These are phyloP conservation scores for Acropternis orthonyx DNA, from an alignment of 2,797 vertebrate species.

Conservation along the genomic window DNA sequence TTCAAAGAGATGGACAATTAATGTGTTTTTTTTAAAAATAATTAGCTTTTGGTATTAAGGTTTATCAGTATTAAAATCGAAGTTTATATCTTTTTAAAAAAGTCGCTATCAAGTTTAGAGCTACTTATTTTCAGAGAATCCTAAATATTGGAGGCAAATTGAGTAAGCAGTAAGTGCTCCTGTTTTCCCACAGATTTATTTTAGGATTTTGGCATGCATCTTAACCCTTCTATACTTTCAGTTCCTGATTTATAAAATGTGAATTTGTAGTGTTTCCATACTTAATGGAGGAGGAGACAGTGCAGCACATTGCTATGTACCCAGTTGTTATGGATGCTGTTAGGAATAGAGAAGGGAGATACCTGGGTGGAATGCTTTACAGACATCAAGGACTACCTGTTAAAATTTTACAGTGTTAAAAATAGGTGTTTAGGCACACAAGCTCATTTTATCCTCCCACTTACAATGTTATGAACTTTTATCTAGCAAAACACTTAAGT, in stretches of 20 bases:
- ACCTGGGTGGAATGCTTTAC: background rate
- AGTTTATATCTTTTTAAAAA: background rate
- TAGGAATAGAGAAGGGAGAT: background rate
- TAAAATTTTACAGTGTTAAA: background rate
- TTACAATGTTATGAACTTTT: background rate
- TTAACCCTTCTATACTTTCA: background rate
- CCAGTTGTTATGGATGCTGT: background rate
- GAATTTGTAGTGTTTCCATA: background rate
- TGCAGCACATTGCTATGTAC: background rate
- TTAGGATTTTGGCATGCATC: background rate
- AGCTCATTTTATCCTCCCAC: background rate
- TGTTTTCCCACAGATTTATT: background rate
- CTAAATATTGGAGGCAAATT: background rate
- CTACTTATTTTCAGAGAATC: background rate
- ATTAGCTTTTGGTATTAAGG: background rate
- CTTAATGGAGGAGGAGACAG: background rate
- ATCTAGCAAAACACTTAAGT: background rate
- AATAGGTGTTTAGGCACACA: background rate
- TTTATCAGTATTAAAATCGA: background rate
- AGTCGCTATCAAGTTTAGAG: background rate
- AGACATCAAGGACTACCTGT: background rate
- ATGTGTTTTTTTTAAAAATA: background rate
- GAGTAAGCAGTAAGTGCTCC: background rate
- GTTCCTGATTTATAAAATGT: background rate
- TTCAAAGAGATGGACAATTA: conserved; percentile 12